phyloP scores from a whole-genome alignment of 37 sponge, comb jelly and placozoan species.

The Spongilla lacustris region DNA sequence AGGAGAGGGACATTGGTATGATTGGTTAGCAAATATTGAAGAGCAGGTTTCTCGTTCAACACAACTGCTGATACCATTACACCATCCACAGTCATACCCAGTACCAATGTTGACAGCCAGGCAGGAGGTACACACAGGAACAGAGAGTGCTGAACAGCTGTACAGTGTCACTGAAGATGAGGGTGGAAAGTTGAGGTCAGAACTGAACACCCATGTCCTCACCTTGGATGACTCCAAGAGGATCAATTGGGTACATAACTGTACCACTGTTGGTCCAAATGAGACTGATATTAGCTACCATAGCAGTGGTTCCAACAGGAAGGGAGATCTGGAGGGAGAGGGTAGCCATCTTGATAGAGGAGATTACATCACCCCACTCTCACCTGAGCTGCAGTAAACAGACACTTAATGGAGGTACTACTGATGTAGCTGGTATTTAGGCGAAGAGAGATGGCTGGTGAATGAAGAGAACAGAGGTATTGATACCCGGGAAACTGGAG shows the following conservation, averaged over 20 bases:
- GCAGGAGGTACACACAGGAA: not conserved
- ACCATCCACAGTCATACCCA: not conserved
- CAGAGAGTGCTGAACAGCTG: not conserved
- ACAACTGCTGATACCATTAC: not conserved
- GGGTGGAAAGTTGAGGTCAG: not conserved
- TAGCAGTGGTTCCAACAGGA: not conserved
- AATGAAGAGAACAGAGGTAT: too few species aligned
- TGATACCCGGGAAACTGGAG: too few species aligned
- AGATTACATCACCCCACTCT: not conserved
- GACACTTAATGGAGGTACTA: not conserved
- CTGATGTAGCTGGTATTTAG: not conserved
- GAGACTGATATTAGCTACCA: not conserved
- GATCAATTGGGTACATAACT: not conserved
- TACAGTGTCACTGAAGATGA: not conserved
- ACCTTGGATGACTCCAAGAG: conserved; percentile 1
- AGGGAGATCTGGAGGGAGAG: not conserved
- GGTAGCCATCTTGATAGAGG: not conserved
- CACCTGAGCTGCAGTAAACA: not conserved
- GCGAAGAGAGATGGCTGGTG: too few species aligned
- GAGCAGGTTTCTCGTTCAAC: not conserved
- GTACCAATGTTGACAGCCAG: not conserved
- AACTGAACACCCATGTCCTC: not conserved
- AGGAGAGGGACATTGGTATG: conserved; percentile 43
- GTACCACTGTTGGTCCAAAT: not conserved
- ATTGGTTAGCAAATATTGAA: not conserved